Evolutionary conservation across 2,113 vertebrate genomes (phyloP).

Genomic region (Varanus salvator): DNA sequence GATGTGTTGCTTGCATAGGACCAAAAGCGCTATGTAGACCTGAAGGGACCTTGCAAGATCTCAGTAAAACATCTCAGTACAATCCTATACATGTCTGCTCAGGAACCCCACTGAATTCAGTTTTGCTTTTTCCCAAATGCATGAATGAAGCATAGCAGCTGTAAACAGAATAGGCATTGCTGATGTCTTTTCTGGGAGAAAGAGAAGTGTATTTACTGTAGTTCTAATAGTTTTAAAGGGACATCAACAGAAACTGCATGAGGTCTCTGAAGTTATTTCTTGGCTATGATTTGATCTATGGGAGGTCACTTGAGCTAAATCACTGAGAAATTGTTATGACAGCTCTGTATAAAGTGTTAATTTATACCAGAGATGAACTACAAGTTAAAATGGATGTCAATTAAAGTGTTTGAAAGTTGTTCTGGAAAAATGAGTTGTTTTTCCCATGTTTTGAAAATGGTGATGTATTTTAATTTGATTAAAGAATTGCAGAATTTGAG

Average conservation of each 20-base stretch:
- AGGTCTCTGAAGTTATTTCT: constrained; percentile 53
- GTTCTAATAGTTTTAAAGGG: constrained; percentile 43
- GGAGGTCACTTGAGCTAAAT: constrained; percentile 52
- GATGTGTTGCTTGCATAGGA: neutral
- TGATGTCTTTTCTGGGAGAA: constrained; percentile 43
- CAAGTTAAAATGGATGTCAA: constrained; percentile 50
- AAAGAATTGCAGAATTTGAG: constrained; percentile 16
- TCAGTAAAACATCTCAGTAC: neutral
- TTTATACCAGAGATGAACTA: constrained; percentile 54
- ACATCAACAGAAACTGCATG: constrained; percentile 57
- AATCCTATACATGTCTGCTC: too few species aligned
- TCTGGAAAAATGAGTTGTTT: constrained; percentile 18
- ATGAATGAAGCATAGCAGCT: too few species aligned
- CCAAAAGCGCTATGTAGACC: neutral
- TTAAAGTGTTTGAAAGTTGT: constrained; percentile 40
- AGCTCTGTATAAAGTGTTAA: constrained; percentile 60
- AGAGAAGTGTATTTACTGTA: constrained; percentile 48
- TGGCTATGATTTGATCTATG: constrained; percentile 34
- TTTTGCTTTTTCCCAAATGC: too few species aligned
- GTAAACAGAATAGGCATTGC: neutral
- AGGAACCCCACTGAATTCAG: too few species aligned
- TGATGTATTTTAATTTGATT: neutral
- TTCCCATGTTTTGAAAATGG: neutral
- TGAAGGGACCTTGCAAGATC: neutral
- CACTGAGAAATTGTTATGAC: constrained; percentile 52